Evolutionary conservation across 2,797 vertebrate genomes (phyloP), one percentile per base, ranked within the genome.

Genomic region (Peromyscus aztecus): DNA sequence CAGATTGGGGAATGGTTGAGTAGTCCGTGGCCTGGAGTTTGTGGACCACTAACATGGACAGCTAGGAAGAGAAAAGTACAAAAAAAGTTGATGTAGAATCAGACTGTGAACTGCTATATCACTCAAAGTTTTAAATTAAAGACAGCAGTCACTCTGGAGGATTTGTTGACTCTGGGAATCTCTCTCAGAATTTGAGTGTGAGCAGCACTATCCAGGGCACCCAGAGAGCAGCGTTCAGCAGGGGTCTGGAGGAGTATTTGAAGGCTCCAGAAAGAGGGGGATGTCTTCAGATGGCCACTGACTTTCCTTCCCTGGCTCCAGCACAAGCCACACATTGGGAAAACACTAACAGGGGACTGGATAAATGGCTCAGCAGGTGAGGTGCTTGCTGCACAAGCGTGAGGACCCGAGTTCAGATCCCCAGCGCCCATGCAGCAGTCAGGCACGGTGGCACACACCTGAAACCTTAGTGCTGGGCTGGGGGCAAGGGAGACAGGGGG

Each of bases 171-270:
- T 31, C 21, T 2, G 16, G 87, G n/a, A 23, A 75, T 8, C 16
- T 31, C 43, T 89, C 52, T 23, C 19, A 17, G 43, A 57, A 71
- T 46, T 9, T 63, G 73, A 21, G 84, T 10, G 23, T 37, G 86
- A 65, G 29, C 61, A 34, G 8, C 31, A 1, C n/a, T 40, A 6
- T 17, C 16, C 3, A 0, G 57, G 55, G 27, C 7, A 21, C 6
- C 52, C 37, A 82, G 76, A 80, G 24, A 89, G 63, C 37, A 21
- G 16, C 40, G 34, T 31, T 40, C 46, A n/a, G 4, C 2, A 12
- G 65, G 46, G 34, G 34, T 61, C 49, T 11, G 7, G 31, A 71
- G 6, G 34, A 14, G 73, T 37, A 55, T 0, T 0, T 0, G 3
- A 31, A 31, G 67, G 24, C 24, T 76, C 11, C 23, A 4, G 40